Evolutionary conservation across 1,140 invertebrate genomes (phyloP), one percentile per base, ranked within the genome.

Genomic region (Lordiphosa mommai): DNA sequence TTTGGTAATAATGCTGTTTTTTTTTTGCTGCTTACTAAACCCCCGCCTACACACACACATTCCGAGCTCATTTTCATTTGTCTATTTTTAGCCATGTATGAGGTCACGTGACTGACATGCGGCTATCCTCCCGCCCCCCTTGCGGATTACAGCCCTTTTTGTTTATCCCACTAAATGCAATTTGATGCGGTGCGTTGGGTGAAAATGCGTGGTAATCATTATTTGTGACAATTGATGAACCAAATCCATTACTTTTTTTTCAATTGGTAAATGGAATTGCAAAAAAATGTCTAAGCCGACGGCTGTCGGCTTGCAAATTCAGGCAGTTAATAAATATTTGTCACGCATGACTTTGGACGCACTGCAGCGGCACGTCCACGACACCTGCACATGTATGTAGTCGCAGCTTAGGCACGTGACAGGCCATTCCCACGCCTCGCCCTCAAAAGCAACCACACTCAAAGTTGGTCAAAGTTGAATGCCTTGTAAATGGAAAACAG

Each of bases 111-210:
- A 74, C 74, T 67, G 70, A 50, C 70, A 55, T 44, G 47, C 60
- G 49, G 16, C 16, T 3, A 17, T 2, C 29, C 4, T 3, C 4
- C 27, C 17, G 23, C 17, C 20, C 32, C 23, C 16, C 10, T 20
- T 4, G 23, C 56, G 53, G 71, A 65, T 82, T 72, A 84, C 72
- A 76, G 77, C n/a, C n/a, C n/a, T n/a, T n/a, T n/a, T n/a, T n/a
- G n/a, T n/a, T n/a, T n/a, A n/a, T n/a, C n/a, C n/a, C n/a, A 84
- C 77, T 70, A 84, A 84, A 85, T 84, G 77, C 77, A 84, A 84
- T 72, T 84, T 84, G 64, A 84, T 84, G 77, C 48, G 32, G 16
- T 32, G 20, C 12, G 50, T n/a, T 30, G 17, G 53, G 37, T 52
- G 72, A 82, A 82, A 82, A 82, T 82, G 77, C 76, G 76, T 76